Evolutionary conservation across 1,140 invertebrate species (phyloP).

Genomic region (Latrodectus geometricus): DNA sequence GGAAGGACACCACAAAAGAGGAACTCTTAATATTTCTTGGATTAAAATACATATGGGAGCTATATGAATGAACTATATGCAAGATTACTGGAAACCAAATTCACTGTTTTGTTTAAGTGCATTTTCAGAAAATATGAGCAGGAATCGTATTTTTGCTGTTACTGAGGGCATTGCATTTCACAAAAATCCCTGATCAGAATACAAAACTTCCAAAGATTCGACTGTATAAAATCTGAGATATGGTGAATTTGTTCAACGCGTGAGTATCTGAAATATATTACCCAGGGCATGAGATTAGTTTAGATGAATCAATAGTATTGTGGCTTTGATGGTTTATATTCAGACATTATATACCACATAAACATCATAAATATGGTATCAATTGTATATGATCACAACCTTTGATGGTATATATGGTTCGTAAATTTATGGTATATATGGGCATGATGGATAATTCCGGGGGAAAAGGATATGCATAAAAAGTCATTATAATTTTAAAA

Average conservation of each 20-base stretch:
- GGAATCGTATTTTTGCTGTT: constrained; percentile 5
- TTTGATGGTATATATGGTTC: constrained; percentile 5
- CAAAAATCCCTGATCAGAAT: constrained; percentile 11
- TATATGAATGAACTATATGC: no score
- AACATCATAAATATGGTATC: no score
- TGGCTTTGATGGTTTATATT: no score
- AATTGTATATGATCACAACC: constrained; percentile 61
- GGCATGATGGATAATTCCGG: constrained; percentile 20
- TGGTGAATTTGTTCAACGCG: no score
- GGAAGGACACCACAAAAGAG: constrained; percentile 15
- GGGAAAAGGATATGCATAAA: constrained; percentile 19
- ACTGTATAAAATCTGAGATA: background rate
- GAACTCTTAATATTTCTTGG: constrained; percentile 16
- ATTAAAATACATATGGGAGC: no score
- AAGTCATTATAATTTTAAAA: background rate
- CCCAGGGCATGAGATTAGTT: constrained; percentile 66
- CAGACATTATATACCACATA: no score
- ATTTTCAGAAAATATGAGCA: no score
- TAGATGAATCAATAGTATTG: no score
- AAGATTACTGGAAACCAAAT: no score
- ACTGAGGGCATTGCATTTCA: constrained; percentile 25
- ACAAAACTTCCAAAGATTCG: constrained; percentile 13
- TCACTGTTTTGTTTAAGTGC: no score
- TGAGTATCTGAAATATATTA: constrained; percentile 18
- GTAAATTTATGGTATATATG: constrained; percentile 19